Evolutionary conservation across 2,113 vertebrate species (phyloP).

Genomic region (Dissostichus mawsoni): DNA sequence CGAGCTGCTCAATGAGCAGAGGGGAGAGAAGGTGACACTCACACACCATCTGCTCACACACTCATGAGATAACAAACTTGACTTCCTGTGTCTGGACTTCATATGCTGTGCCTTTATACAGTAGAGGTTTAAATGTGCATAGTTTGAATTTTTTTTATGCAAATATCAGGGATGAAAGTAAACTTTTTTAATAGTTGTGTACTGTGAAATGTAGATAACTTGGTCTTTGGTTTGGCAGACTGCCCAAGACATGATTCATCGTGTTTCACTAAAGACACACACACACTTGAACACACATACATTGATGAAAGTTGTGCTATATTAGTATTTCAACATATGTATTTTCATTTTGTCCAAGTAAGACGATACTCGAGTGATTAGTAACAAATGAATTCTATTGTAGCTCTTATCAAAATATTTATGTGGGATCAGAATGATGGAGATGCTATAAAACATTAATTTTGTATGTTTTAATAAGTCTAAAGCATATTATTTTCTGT

Average conservation of each 20-base stretch:
- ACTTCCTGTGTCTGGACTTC: slow-evolving; percentile 23
- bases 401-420: not conserved
- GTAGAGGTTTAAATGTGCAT: not conserved
- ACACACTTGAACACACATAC: not conserved
- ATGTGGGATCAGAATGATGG: not conserved
- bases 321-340: not conserved
- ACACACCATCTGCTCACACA: slow-evolving; percentile 32
- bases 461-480: not conserved
- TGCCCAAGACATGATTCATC: slow-evolving; percentile 9
- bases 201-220: slow-evolving; percentile 3
- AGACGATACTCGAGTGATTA: not conserved
- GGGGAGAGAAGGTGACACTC: slow-evolving; percentile 93
- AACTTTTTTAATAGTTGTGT: not conserved
- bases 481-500: not conserved
- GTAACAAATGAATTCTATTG: not conserved
- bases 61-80: slow-evolving; percentile 14
- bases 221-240: not conserved
- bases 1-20: slow-evolving; percentile 92
- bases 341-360: not conserved
- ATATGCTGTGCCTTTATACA: not conserved
- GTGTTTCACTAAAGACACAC: not conserved
- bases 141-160: slow-evolving; percentile 3
- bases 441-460: not conserved
- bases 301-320: not conserved
- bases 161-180: not conserved